Base-by-base conservation (phyloP, 2,888 invertebrate genomes). In the Phasia obesa region DNA sequence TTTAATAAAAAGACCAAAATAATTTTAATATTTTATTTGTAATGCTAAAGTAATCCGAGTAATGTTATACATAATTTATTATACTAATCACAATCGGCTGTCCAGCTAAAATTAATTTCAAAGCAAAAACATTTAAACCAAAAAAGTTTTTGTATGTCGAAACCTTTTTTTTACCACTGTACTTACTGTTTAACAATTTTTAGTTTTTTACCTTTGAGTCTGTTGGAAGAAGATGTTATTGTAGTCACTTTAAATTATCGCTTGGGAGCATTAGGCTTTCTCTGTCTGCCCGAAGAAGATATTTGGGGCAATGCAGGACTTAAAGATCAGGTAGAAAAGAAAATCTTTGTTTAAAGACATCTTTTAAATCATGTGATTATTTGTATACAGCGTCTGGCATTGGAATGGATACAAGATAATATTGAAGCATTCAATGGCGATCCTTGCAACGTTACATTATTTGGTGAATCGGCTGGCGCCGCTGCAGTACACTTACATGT, bases 381-480 rank as follows among this genome's bases (percentile, higher is more conserved):
- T 53, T 5, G 17, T 1, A 44, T 73, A 17, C 47, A 87, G 85
- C 91, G 86, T 38, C 74, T 93, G 25, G 93, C 93, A 11, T 89
- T 93, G 85, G 91, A 92, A 84, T 90, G 92, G 85, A 11, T 35
- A 35, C 35, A 35, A 35, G 35, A 35, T 11, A 35, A 35, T 35
- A 64, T 93, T 89, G 70, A 87, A 85, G 87, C 91, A 89, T 89
- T 92, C 89, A 91, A 91, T 90, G 86, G 92, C 88, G 92, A 93
- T 92, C 87, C 90, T 0, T 79, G 86, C 7, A 91, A 91, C 73
- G 87, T 91, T 0, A 91, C 90, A 0, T 38, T 91, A 2, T 90
- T 91, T 27, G 91, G 91, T 0, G 90, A 91, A 81, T 91, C 90
- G 62, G 91, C 91, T 2, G 91, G 91, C 0, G 90, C 86, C 1